Base-by-base conservation (phyloP, 2,113 vertebrate genomes). In the Girardinichthys multiradiatus region DNA sequence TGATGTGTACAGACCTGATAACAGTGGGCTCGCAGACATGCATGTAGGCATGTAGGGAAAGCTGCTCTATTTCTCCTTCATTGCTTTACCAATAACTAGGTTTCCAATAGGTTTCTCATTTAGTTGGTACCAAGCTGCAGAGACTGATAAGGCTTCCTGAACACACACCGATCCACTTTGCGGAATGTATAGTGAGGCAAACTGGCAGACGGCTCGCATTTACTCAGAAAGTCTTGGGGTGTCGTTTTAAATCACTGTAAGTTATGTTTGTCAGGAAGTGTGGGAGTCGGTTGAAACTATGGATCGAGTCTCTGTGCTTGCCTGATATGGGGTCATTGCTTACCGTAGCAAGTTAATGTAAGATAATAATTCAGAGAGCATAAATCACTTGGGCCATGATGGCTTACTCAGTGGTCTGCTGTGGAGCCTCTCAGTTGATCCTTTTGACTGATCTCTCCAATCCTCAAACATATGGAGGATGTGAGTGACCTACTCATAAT, bases 121-220 rank as follows among this genome's bases (percentile, higher is more conserved):
- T 89, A 80, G 80, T 79, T 54, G 14, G 67, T 80, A 72, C 81
- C 85, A 82, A 86, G 91, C 86, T 90, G 87, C 87, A 82, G 73
- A 45, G 83, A 59, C 70, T 91, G 91, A 92, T 92, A 90, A 89
- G 84, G 64, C 79, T 89, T 80, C 74, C 72, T n/a, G 74, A 80
- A 83, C 77, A 57, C 81, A 83, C 71, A 63, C 48, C 76, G 87
- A 88, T 83, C 82, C 81, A 75, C 77, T 86, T 84, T 42, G 85
- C 77, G 75, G 70, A 78, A 78, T 80, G 81, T 77, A 86, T 79
- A 77, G 73, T 7, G 33, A 72, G 66, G 74, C 21, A 64, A 81
- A 72, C 72, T 59, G 68, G 72, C 70, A 64, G 82, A 64, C 81
- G 68, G 62, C 81, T 76, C 57, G 17, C 29, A 79, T 39, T 13